Percentiles rank a stretch among this genome's conserved stretches.
These are phyloP conservation scores for Chlorospingus flavigularis DNA, from an alignment of 2,797 vertebrate genomes.

Conservation along the genomic window DNA sequence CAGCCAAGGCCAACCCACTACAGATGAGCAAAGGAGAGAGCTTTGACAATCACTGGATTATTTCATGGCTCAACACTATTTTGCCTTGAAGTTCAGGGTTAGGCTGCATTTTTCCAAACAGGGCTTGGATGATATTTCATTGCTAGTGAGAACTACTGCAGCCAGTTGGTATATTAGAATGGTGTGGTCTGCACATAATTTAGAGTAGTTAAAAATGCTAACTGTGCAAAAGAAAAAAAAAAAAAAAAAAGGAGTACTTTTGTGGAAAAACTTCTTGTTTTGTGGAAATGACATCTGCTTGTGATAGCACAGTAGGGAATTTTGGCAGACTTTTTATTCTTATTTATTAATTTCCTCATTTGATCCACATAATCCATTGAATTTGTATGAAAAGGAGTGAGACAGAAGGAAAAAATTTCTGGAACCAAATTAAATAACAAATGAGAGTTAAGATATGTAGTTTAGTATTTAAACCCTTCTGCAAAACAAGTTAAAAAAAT, in stretches of 20 bases:
- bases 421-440: neutral
- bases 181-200: neutral
- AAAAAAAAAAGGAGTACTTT: rapidly evolving
- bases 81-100: neutral
- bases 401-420: neutral
- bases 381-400: neutral
- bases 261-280: neutral
- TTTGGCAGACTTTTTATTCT: neutral
- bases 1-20: neutral
- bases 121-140: neutral
- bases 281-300: neutral
- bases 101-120: neutral
- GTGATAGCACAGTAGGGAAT: neutral
- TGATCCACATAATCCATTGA: neutral
- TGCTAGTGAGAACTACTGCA: neutral
- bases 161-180: neutral
- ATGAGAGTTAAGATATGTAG: neutral
- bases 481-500: neutral
- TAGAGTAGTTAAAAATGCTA: neutral
- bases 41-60: neutral
- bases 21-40: neutral
- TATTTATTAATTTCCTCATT: neutral
- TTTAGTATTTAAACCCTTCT: neutral
- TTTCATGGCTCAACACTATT: neutral
- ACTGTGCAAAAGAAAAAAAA: neutral